Evolutionary conservation across 2,797 vertebrate genomes (phyloP), one percentile per base, ranked within the genome.

Genomic region (Ateles fusciceps): DNA sequence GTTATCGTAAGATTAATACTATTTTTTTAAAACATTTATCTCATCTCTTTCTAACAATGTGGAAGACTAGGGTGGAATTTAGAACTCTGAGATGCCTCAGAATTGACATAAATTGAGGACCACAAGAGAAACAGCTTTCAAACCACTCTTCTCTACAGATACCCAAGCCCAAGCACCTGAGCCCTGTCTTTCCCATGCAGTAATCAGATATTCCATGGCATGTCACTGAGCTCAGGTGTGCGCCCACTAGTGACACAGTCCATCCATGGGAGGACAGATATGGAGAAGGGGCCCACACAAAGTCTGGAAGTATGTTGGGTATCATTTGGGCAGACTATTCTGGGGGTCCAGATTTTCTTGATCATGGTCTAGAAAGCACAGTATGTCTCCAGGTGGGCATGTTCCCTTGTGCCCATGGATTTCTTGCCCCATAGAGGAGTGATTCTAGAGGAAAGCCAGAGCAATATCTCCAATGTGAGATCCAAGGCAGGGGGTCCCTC

Each of bases 261-360:
- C 36, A 86, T 61, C 24, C 12, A 7, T 36, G 17, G 26, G 6
- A 76, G 12, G 39, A 24, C 2, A 81, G 17, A 50, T 39, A 48
- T 17, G 7, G 10, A 92, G 0, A 48, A 48, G 4, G 22, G 8
- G 8, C 7, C 24, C 50, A 33, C 7, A n/a, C 0, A 22, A 1
- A n/a, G 11, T 33, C 13, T 22, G 19, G 5, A 46, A 42, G 13
- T 39, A 30, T 8, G 11, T 6, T 71, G 5, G 39, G 33, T 2
- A 0, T 24, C 46, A 39, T 22, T 21, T 86, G 39, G 48, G 28
- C 7, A 86, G 9, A 68, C 30, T 36, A 7, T 24, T 57, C 33
- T 85, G 30, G 12, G 14, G 7, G 21, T 26, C 39, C 19, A 4
- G 8, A 57, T 36, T 26, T n/a, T 4, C 14, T 2, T 50, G 3